Evolutionary conservation across 2,113 vertebrate species (phyloP), one percentile per base, ranked within the genome.

Genomic region (Cryptoleucopteryx plumbea): DNA sequence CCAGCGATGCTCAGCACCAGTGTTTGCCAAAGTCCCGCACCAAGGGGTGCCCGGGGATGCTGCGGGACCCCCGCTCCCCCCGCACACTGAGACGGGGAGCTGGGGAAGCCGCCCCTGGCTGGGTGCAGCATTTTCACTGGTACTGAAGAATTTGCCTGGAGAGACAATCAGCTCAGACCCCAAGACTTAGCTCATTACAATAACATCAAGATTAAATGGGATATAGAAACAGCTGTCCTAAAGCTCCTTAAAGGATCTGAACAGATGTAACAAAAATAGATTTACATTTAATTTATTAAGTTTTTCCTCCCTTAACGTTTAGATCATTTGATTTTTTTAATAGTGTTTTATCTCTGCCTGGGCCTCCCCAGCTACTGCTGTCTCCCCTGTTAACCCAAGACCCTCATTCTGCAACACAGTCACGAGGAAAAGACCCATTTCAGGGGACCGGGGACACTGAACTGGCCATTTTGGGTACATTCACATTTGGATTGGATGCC

Each of bases 211-310:
- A 97, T 97, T 95, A 97, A 96, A 97, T 82, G 94, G 94, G 95
- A 95, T 97, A 52, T 89, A 65, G 91, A 83, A 97, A 97, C 97
- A 97, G 93, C 97, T 97, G 97, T 97, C 97, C 89, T 94, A 95
- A 97, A 97, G 93, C 94, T 95, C 93, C 95, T 97, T 97, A 96
- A 96, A 96, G 88, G 96, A 94, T 90, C 95, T 59, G 94, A 95
- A 94, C 97, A 97, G 95, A 97, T 96, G 96, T 94, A 96, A 80
- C 89, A 97, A 94, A 97, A 97, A 97, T 97, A 97, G 96, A 97
- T 97, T 96, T 95, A 95, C 84, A 68, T 95, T 94, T 96, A 88
- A 96, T 97, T 95, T 95, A 95, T 97, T 93, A 92, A 82, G 70
- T 91, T 95, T 97, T 94, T 68, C 86, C 89, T 94, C 94, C 94